Percentiles rank a stretch among this genome's conserved stretches.
Conservation (phyloP, 1,140 invertebrate genomes). For the Achroia grisella region DNA sequence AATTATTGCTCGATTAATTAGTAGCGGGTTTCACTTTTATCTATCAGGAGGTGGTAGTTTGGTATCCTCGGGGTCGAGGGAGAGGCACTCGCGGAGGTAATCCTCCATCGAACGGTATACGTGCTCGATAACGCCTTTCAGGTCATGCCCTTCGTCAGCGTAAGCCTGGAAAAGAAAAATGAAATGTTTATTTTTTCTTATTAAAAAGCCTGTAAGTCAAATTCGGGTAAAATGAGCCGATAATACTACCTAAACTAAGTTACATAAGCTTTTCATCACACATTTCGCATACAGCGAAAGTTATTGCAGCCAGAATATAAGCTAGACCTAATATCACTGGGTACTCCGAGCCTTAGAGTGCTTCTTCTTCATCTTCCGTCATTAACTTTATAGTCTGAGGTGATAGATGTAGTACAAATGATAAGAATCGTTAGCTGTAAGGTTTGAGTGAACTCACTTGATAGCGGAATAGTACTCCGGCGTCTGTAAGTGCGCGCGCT, state of each 20-base stretch:
- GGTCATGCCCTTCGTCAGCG: conserved; percentile 86
- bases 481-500: conserved; percentile 88
- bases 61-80: conserved; percentile 82
- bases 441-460: conserved; percentile 78
- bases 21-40: conserved; percentile 33
- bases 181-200: background rate
- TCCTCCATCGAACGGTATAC: conserved; percentile 90
- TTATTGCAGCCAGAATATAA: too few species aligned
- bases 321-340: too few species aligned
- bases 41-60: conserved; percentile 71
- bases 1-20: background rate
- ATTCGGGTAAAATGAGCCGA: too few species aligned
- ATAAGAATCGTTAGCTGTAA: too few species aligned
- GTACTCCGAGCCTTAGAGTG: too few species aligned
- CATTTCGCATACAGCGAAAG: too few species aligned
- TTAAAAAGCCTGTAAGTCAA: too few species aligned
- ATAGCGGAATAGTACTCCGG: conserved; percentile 91
- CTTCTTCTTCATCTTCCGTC: too few species aligned
- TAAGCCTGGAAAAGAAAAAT: conserved; percentile 80
- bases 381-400: too few species aligned
- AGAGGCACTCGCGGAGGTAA: conserved; percentile 88
- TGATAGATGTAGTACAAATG: too few species aligned
- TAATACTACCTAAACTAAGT: too few species aligned
- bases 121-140: conserved; percentile 85
- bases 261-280: too few species aligned